These are phyloP conservation scores for Lathamus discolor DNA, from an alignment of 2,113 vertebrate species.

Conservation along the genomic window DNA sequence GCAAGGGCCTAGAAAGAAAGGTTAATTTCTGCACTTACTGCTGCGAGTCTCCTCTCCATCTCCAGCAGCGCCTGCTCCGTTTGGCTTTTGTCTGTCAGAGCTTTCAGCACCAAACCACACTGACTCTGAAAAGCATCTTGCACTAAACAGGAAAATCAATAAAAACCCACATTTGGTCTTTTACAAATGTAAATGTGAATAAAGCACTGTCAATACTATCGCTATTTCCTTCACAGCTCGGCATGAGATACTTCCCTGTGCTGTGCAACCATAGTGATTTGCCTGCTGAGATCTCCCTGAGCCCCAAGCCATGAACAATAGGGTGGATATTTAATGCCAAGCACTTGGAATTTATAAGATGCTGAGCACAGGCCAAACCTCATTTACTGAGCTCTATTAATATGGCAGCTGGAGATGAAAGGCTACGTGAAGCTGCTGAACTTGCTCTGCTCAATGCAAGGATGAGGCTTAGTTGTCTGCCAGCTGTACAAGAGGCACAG, in stretches of 20 bases:
- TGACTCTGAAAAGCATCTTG: constrained; percentile 68
- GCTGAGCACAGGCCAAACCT: neutral
- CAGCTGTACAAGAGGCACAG: neutral
- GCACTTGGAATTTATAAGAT: neutral
- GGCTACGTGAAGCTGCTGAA: neutral
- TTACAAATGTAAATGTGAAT: constrained; percentile 52
- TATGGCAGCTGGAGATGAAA: neutral
- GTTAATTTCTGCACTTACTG: constrained; percentile 67
- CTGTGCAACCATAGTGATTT: neutral
- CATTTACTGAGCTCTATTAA: neutral
- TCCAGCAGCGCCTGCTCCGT: constrained; percentile 69
- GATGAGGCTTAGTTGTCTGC: neutral
- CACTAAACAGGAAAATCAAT: constrained; percentile 71
- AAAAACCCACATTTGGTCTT: constrained; percentile 30
- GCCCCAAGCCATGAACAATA: neutral
- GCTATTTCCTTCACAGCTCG: neutral
- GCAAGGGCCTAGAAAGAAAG: neutral
- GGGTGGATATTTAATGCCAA: neutral
- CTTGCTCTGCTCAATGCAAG: neutral
- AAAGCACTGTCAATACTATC: constrained; percentile 8
- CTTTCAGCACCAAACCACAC: constrained; percentile 57
- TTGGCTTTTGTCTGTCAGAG: constrained; percentile 64
- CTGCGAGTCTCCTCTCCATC: constrained; percentile 63
- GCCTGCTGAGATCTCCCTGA: neutral
- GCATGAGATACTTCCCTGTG: neutral